Evolutionary conservation across 1,140 invertebrate genomes (phyloP), one percentile per base, ranked within the genome.

Genomic region (Panulirus ornatus): DNA sequence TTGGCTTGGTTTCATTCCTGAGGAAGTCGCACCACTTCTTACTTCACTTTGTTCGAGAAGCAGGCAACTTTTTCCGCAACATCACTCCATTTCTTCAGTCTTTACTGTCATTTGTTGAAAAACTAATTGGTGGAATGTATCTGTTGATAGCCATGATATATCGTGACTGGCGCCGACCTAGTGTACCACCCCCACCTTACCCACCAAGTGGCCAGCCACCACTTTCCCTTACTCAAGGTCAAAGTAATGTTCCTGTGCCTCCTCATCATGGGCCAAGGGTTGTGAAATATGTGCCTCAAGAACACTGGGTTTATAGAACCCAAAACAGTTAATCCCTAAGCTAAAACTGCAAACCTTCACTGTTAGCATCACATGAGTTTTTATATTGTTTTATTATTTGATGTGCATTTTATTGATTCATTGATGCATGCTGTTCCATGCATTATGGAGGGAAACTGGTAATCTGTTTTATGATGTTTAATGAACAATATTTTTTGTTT

Each of bases 111-210:
- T 89, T 89, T 70, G 22, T 89, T 30, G 88, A 89, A 34, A 89
- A 89, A 34, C 30, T 89, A 30, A 54, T 89, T 63, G 88, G 88
- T 44, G 88, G 88, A 19, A 40, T 89, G 42, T 89, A 89, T 70
- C 79, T 89, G n/a, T 51, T 89, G 22, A 73, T 89, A 54, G 88
- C 88, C 36, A 89, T 89, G 88, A 81, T 89, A 30, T 89, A 89
- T 42, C 78, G 81, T 42, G 88, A 89, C 36, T 34, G 71, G 27
- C 78, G 88, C 0, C 79, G 81, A 0, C 81, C 88, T 11, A 63
- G 66, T 58, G 78, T 3, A 34, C 85, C 85, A 11, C 75, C 88
- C 5, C 66, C 38, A 16, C 30, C 79, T 16, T 42, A 44, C 2
- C 66, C 42, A 3, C 86, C 42, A 3, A 34, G 79, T 36, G 16